Evolutionary conservation across 2,113 vertebrate species (phyloP).

Genomic region (Pelusios castaneus): DNA sequence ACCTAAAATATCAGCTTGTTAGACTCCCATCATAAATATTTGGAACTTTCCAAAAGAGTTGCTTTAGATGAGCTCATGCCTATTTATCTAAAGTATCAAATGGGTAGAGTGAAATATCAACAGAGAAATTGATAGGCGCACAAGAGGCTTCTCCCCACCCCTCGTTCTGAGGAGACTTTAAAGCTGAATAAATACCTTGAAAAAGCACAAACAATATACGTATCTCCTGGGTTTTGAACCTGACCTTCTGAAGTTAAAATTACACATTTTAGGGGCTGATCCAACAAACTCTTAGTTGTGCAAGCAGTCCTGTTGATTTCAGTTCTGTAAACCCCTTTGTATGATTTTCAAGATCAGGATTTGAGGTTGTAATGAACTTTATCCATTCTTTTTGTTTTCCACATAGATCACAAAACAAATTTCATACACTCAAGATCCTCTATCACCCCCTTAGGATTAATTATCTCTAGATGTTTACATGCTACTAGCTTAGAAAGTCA

Average conservation of each 20-base stretch:
- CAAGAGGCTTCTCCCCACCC: constrained; percentile 36
- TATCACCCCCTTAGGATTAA: neutral
- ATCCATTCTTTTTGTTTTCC: neutral
- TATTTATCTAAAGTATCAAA: constrained; percentile 70
- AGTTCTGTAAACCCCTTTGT: fast-evolving
- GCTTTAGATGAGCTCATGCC: constrained; percentile 52
- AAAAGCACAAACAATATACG: constrained; percentile 62
- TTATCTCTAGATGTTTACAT: neutral
- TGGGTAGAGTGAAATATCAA: constrained; percentile 27
- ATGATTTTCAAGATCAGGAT: fast-evolving
- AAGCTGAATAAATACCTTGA: constrained; percentile 72
- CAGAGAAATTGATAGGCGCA: constrained; percentile 50
- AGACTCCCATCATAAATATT: constrained; percentile 9
- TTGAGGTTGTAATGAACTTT: fast-evolving
- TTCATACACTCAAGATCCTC: neutral
- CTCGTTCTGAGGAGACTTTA: constrained; percentile 59
- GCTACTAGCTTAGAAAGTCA: constrained; percentile 46
- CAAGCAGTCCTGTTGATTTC: neutral
- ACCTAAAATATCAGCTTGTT: constrained; percentile 37
- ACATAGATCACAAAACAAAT: neutral
- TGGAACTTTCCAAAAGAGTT: neutral
- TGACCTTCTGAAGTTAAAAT: constrained; percentile 61
- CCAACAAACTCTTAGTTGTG: neutral
- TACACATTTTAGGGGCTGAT: constrained; percentile 52
- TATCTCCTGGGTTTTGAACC: constrained; percentile 68